phyloP scores from a whole-genome alignment of 64 coral and sea anemone species.

The Platygyra sinensis region DNA sequence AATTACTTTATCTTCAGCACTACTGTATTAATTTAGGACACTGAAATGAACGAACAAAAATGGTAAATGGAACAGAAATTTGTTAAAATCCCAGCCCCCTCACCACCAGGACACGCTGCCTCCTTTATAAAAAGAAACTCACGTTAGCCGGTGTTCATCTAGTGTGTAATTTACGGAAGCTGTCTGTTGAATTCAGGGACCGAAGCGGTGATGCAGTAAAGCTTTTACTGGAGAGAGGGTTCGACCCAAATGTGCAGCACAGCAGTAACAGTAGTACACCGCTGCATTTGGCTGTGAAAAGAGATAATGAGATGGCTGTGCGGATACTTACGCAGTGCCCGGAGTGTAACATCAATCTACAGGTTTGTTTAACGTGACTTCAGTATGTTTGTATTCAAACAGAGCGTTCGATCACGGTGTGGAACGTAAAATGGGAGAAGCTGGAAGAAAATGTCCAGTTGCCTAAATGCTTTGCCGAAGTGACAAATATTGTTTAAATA shows the following conservation, averaged over 20 bases:
- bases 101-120: too few relatives aligned
- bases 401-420: too few relatives aligned
- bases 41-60: too few relatives aligned
- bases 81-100: too few relatives aligned
- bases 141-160: neutral
- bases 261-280: slow-evolving; percentile 19
- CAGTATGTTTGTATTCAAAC: too few relatives aligned
- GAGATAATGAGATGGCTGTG: slow-evolving; percentile 44
- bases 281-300: slow-evolving; percentile 61
- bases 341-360: slow-evolving; percentile 48
- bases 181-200: slow-evolving; percentile 19
- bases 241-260: slow-evolving; percentile 37
- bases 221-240: slow-evolving; percentile 32
- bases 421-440: too few relatives aligned
- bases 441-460: too few relatives aligned
- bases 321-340: slow-evolving; percentile 29
- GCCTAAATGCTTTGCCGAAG: too few relatives aligned
- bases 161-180: neutral
- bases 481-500: too few relatives aligned
- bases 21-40: too few relatives aligned
- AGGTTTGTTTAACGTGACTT: slow-evolving; percentile 12
- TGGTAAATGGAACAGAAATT: too few relatives aligned
- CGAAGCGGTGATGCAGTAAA: slow-evolving; percentile 57
- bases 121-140: neutral
- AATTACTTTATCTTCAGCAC: too few relatives aligned